Evolutionary conservation across 2,888 invertebrate species (phyloP).

Genomic region (Hyposoter didymator): DNA sequence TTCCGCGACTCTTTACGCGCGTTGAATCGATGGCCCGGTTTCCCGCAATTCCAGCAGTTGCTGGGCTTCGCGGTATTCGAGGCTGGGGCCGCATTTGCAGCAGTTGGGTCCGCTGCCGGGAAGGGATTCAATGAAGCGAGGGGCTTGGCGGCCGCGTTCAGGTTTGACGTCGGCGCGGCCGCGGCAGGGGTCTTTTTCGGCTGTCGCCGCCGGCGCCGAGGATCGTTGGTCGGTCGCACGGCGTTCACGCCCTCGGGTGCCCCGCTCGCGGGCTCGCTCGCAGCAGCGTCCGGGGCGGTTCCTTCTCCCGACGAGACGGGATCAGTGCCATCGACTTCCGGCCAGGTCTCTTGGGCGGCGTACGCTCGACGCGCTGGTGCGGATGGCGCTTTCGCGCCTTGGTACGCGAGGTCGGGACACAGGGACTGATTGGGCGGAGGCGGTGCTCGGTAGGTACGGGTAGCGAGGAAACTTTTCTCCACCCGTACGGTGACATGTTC

Average conservation of each 20-base stretch:
- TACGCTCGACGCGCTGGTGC: background rate
- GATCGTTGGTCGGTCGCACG: background rate
- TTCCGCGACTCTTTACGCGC: background rate
- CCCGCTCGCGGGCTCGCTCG: too few relatives aligned
- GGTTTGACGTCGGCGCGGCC: too few relatives aligned
- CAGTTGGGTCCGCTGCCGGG: background rate
- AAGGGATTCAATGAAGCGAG: background rate
- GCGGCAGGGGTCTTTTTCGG: background rate
- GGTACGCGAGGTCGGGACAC: constrained; percentile 27
- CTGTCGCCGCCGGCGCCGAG: background rate
- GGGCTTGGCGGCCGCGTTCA: background rate
- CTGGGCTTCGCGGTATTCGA: background rate
- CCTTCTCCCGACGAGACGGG: too few relatives aligned
- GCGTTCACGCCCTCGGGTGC: background rate
- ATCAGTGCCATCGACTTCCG: background rate
- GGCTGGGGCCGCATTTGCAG: background rate
- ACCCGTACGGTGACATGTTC: too few relatives aligned
- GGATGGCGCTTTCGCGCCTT: background rate
- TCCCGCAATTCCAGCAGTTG: background rate
- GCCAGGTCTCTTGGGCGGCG: background rate
- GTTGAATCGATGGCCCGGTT: background rate
- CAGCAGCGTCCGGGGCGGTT: too few relatives aligned
- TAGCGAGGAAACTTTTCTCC: too few relatives aligned
- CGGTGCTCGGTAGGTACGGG: too few relatives aligned
- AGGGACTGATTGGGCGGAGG: constrained; percentile 1